Conservation (phyloP, 2,113 vertebrate genomes). For the Vulpes ferrilata region DNA sequence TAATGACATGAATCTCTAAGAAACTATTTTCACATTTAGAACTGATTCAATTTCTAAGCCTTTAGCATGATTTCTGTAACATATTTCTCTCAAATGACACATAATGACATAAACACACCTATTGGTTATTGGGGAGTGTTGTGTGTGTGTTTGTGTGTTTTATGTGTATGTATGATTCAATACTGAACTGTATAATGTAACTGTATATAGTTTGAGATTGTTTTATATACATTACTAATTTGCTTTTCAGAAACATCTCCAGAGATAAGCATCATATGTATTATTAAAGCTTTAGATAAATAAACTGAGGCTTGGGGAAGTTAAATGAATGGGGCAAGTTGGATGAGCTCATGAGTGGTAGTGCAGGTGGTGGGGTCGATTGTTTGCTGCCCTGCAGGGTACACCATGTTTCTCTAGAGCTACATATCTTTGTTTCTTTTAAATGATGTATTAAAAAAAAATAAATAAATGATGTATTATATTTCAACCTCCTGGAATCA, state of each 20-base stretch:
- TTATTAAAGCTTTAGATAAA: neutral
- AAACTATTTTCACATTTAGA: neutral
- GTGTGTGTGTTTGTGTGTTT: neutral
- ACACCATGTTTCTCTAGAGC: accelerated
- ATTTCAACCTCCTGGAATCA: neutral
- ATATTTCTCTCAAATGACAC: neutral
- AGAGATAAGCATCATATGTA: neutral
- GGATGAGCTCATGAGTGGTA: neutral
- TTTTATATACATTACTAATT: neutral
- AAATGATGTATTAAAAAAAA: accelerated
- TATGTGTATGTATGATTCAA: neutral
- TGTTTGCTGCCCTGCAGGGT: accelerated
- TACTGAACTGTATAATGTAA: neutral
- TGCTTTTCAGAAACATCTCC: neutral
- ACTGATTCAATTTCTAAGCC: neutral
- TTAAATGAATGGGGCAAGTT: neutral
- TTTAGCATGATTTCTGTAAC: neutral
- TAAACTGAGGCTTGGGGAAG: neutral
- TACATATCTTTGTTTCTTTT: neutral
- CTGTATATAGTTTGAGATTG: neutral
- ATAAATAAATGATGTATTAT: accelerated
- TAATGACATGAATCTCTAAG: neutral
- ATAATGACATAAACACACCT: neutral
- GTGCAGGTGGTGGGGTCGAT: neutral
- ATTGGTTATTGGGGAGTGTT: neutral